These are phyloP conservation scores for Melanargia galathea DNA, from an alignment of 2,888 invertebrate genomes.

Conservation along the genomic window DNA sequence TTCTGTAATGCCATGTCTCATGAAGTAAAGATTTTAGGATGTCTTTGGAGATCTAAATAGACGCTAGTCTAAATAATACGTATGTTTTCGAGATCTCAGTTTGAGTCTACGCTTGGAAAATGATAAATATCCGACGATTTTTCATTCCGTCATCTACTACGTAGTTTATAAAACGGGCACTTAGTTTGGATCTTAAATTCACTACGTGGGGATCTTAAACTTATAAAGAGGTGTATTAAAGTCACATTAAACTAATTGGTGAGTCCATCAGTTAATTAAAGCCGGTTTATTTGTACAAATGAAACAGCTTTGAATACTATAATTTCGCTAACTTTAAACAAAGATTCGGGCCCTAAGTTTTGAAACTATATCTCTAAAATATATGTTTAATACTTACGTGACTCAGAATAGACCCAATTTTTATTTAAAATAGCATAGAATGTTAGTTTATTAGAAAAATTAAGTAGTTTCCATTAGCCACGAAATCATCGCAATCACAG, in stretches of 20 bases:
- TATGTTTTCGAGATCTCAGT: too few relatives aligned
- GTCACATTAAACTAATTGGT: conserved; percentile 3
- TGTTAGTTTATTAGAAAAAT: conserved; percentile 36
- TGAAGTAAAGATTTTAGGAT: background rate
- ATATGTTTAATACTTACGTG: conserved; percentile 12
- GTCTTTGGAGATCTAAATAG: background rate
- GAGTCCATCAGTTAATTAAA: background rate
- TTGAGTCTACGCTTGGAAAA: background rate
- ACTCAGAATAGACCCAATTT: background rate
- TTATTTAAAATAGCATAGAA: conserved; percentile 13
- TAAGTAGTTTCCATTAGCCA: conserved; percentile 49
- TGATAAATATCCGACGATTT: background rate
- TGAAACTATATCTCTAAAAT: background rate
- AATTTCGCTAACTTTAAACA: background rate
- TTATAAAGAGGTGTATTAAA: background rate
- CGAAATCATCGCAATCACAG: conserved; percentile 38
- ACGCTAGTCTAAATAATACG: background rate
- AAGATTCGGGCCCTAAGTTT: background rate
- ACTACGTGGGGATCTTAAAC: background rate
- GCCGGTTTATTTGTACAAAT: conserved; percentile 3
- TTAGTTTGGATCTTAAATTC: background rate
- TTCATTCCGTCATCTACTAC: background rate
- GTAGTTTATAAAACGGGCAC: background rate
- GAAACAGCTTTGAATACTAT: background rate
- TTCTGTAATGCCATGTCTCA: background rate